phyloP scores from a whole-genome alignment of 1,140 invertebrate genomes.

The Pachyrhynchus sulphureomaculatus region DNA sequence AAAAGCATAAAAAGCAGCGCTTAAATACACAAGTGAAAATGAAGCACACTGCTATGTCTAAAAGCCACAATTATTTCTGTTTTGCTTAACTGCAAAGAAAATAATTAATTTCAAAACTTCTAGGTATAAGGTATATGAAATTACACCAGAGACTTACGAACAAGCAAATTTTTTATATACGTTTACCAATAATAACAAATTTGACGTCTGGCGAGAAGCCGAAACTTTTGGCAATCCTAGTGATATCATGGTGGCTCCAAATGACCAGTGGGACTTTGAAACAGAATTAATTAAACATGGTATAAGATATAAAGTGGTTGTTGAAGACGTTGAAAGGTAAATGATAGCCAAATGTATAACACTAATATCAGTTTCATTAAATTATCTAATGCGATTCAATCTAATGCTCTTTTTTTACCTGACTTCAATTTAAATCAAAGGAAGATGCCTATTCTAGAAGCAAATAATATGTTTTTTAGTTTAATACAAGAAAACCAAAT shows the following conservation, averaged over 20 bases:
- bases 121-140: slow-evolving; percentile 31
- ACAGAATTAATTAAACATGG: slow-evolving; percentile 7
- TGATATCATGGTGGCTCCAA: slow-evolving; percentile 33
- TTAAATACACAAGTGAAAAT: too few relatives aligned
- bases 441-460: too few relatives aligned
- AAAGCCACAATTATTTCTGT: too few relatives aligned
- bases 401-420: too few relatives aligned
- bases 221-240: slow-evolving; percentile 8
- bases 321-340: slow-evolving; percentile 35
- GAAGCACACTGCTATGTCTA: too few relatives aligned
- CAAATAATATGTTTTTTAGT: slow-evolving; percentile 2
- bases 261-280: slow-evolving; percentile 27
- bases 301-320: slow-evolving; percentile 22
- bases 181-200: background rate
- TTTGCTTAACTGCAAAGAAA: too few relatives aligned
- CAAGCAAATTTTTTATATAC: background rate
- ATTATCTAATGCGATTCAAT: too few relatives aligned
- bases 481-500: slow-evolving; percentile 6
- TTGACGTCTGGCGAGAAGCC: slow-evolving; percentile 31
- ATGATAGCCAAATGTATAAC: too few relatives aligned
- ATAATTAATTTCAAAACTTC: too few relatives aligned
- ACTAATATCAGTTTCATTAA: too few relatives aligned
- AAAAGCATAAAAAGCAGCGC: too few relatives aligned
- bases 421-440: too few relatives aligned
- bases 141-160: slow-evolving; percentile 2